Evolutionary conservation across 2,113 vertebrate species (phyloP).

Genomic region (Antigone vipio): DNA sequence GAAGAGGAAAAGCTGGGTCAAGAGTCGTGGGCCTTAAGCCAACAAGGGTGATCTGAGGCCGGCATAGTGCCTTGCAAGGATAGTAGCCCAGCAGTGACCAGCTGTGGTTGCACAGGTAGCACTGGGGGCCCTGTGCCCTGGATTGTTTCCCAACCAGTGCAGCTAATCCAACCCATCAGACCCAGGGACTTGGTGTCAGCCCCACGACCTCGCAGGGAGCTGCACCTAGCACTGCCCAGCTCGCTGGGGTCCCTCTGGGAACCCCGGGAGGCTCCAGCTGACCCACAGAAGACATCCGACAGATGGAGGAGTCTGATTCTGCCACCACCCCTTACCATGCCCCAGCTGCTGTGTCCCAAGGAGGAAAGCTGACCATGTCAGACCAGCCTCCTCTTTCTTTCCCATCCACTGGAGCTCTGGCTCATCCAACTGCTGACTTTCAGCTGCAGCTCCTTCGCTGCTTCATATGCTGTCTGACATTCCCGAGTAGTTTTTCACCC

Average conservation of each 20-base stretch:
- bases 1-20: neutral
- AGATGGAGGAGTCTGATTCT: neutral
- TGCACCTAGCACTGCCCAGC: neutral
- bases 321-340: neutral
- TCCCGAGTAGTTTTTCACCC: neutral
- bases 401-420: neutral
- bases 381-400: neutral
- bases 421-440: neutral
- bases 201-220: neutral
- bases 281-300: neutral
- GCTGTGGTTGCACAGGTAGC: neutral
- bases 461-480: neutral
- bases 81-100: neutral
- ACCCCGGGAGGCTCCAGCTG: neutral
- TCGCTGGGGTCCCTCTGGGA: neutral
- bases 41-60: neutral
- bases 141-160: neutral
- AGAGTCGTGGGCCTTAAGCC: neutral
- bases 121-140: neutral
- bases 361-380: neutral
- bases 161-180: neutral
- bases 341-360: neutral
- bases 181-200: neutral
- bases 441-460: neutral
- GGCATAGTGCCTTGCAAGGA: neutral